Base-by-base conservation (phyloP, 2,113 vertebrate species). In the Crocuta crocuta region DNA sequence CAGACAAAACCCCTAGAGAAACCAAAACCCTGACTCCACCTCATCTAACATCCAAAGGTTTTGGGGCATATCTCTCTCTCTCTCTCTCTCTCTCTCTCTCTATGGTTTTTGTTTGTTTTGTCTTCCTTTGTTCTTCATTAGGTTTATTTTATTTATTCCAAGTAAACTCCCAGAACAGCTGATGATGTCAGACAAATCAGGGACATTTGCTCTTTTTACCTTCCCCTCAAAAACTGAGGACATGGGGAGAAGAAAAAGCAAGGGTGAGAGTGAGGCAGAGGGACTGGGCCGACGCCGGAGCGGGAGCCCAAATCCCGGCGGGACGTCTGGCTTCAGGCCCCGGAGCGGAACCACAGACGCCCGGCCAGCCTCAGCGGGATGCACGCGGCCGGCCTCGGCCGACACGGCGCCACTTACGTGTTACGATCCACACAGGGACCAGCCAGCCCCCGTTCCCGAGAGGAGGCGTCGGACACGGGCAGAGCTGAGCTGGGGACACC, bases 91-190 rank as follows among this genome's bases (percentile, higher is more conserved):
- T 8, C 7, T 17, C 12, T 45, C 11, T 78, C 3, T 73, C 33
- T 91, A 39, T 79, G 2, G 5, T 71, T 23, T 9, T 48, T 93
- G 43, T 71, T 91, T 93, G 74, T 92, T 84, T 95, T 96, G 23
- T 95, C 98, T 97, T 98, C 66, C 96, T 97, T 98, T 95, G 79
- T 88, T 85, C 63, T n/a, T 39, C 16, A 78, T 90, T 85, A 97
- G 45, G 21, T 70, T 94, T 97, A 89, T 96, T 96, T 98, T 97
- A 96, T 93, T 98, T 98, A 97, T 98, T 96, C 97, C 96, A 98
- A 97, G 95, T 97, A 96, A 98, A 98, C 96, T 94, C 98, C 94
- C 97, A 97, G 97, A 97, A 98, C 97, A 98, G 94, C 95, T 91
- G 94, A 98, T 95, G 95, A 95, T 96, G 96, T 98, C 98, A 98